These are phyloP conservation scores for Telmatherina bonti DNA, from an alignment of 2,797 vertebrate species.

Conservation along the genomic window DNA sequence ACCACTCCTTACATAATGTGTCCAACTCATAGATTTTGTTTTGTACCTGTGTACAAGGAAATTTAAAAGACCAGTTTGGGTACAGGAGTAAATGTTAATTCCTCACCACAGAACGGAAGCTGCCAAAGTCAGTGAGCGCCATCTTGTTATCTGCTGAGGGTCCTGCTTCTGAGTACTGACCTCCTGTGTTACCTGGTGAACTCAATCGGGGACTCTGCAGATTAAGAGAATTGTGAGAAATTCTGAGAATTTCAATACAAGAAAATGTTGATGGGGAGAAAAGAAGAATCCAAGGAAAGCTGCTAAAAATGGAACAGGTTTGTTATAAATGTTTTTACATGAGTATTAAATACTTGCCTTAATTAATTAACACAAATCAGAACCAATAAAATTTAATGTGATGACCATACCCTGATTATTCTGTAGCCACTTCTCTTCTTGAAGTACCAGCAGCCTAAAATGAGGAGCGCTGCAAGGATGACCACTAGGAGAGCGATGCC, in stretches of 20 bases:
- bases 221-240: not conserved
- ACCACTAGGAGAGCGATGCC: slow-evolving; percentile 90
- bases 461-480: slow-evolving; percentile 87
- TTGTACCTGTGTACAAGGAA: no score
- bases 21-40: not conserved
- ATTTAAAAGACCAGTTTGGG: not conserved
- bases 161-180: slow-evolving; percentile 78
- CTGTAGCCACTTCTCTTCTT: slow-evolving; percentile 90
- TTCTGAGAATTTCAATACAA: not conserved
- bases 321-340: not conserved
- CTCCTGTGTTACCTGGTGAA: slow-evolving; percentile 62
- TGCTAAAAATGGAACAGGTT: no score
- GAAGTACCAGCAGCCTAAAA: slow-evolving; percentile 94
- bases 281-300: not conserved
- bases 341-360: not conserved
- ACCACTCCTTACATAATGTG: not conserved
- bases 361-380: not conserved
- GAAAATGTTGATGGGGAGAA: not conserved
- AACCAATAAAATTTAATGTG: not conserved
- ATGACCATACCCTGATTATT: slow-evolving; percentile 84
- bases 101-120: slow-evolving; percentile 83
- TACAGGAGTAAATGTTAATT: not conserved
- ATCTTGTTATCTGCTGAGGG: slow-evolving; percentile 84
- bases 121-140: slow-evolving; percentile 85
- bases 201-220: slow-evolving; percentile 69